Evolutionary conservation across 2,888 invertebrate species (phyloP), one percentile per base, ranked within the genome.

Genomic region (Polyommatus iphigenia): DNA sequence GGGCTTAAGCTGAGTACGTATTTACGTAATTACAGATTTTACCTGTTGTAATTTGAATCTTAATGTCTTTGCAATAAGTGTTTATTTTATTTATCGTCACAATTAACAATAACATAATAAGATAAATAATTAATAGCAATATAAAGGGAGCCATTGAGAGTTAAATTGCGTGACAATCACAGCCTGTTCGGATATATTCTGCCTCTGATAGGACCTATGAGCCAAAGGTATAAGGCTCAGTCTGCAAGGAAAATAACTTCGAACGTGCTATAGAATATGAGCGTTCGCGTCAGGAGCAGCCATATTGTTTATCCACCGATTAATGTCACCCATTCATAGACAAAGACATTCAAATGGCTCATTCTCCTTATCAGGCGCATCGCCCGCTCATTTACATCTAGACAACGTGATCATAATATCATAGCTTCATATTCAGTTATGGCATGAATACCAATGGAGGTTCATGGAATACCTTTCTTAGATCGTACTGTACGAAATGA

Each of bases 281-380:
- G 20, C 46, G 36, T 46, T 46, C 3, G 6, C 32, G 41, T 41
- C 73, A 73, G 2, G 6, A 32, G 73, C 73, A 15, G 73, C 46
- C 46, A 46, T 41, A 41, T 73, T 73, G 73, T 73, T 46, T 41
- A 41, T n/a, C 46, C 73, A 15, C 15, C 73, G 73, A 73, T 46
- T 73, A 73, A 73, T 46, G 73, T 41, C 24, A 20, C 20, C 73
- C 41, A 72, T 73, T 46, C 15, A 72, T 20, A 73, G 73, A 20
- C 20, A 73, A 73, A 46, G 46, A 46, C 41, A 24, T 46, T 46
- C 13, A 24, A 73, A 73, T 20, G 20, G 73, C 73, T 67, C 67
- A 29, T 15, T 67, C 18, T 29, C 29, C 29, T 67, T 67, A 67
- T 67, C 67, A 67, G 29, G 29, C 5, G 15, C 67, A 67, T 67